Evolutionary conservation across 2,888 invertebrate genomes (phyloP), one percentile per base, ranked within the genome.

Genomic region (Drosophila setosimentum): DNA sequence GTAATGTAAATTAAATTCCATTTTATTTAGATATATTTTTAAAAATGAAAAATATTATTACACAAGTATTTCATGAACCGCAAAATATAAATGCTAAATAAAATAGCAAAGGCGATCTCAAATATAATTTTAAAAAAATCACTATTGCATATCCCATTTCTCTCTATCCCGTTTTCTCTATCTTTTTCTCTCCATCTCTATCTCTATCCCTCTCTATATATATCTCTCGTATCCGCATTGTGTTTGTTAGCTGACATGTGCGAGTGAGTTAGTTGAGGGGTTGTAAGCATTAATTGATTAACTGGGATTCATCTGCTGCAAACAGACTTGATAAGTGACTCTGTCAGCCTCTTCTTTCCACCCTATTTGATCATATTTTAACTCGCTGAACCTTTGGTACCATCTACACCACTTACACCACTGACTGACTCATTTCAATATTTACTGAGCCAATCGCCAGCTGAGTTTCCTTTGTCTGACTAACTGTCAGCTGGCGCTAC

Each of bases 401-500:
- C 74, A 53, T 40, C 29, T 1, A 45, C 45, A 50, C n/a, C 54
- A 27, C 73, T 45, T 61, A 21, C 42, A 57, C 37, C 45, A 55
- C 51, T 79, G 81, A 55, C 51, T 79, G 81, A 79, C 59, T 79
- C 79, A 79, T 73, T 53, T 55, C 51, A 32, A 59, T 68, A 21
- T 65, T 80, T 59, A 64, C 54, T 55, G 61, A 59, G 55, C 11
- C 60, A 53, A 75, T 67, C 63, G 80, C 78, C 78, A 78, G 78
- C 67, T 78, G 78, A 61, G 77, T 55, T 76, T 51, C 67, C 54
- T 50, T 67, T 67, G 57, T 58, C 68, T 42, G 80, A 72, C 73
- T 71, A 58, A 78, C 75, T 89, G 88, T 89, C 84, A 89, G 82
- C 85, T 87, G 85, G 85, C 85, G 85, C 85, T 85, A 70, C 80